Conservation (phyloP, 1,140 invertebrate genomes). For the Hycleus phaleratus region DNA sequence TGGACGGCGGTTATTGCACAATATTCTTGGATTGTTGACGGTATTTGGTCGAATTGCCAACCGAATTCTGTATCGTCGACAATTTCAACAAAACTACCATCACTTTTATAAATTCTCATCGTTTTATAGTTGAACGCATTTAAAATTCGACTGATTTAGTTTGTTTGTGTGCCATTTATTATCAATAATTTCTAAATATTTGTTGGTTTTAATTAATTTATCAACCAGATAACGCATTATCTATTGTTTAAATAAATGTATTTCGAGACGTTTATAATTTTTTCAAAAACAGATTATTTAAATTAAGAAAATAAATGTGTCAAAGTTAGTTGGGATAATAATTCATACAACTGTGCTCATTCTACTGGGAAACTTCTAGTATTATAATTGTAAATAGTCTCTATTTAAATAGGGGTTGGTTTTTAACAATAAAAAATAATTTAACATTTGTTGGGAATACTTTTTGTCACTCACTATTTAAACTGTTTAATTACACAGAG, state of each 20-base stretch:
- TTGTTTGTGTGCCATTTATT: not conserved
- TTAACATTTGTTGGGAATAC: too few relatives aligned
- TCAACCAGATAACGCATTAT: not conserved
- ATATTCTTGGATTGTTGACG: too few relatives aligned
- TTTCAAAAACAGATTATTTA: too few relatives aligned
- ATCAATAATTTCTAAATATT: not conserved
- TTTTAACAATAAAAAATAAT: too few relatives aligned
- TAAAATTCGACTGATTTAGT: not conserved
- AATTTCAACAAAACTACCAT: conserved; percentile 25
- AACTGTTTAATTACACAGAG: too few relatives aligned
- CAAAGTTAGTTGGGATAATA: too few relatives aligned
- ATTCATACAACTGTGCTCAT: too few relatives aligned
- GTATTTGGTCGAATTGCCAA: conserved; percentile 17
- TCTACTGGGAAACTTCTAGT: too few relatives aligned
- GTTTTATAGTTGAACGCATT: not conserved
- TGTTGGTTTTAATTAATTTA: not conserved
- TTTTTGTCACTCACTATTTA: too few relatives aligned
- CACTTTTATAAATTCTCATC: conserved; percentile 27
- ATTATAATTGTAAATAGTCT: too few relatives aligned
- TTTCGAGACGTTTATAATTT: not conserved
- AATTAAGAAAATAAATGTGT: too few relatives aligned
- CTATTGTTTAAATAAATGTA: not conserved
- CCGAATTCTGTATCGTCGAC: conserved; percentile 25
- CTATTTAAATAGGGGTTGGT: too few relatives aligned
- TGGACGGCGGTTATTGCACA: not conserved